Conservation (phyloP, 2,113 vertebrate species). For the Myocastor coypus region DNA sequence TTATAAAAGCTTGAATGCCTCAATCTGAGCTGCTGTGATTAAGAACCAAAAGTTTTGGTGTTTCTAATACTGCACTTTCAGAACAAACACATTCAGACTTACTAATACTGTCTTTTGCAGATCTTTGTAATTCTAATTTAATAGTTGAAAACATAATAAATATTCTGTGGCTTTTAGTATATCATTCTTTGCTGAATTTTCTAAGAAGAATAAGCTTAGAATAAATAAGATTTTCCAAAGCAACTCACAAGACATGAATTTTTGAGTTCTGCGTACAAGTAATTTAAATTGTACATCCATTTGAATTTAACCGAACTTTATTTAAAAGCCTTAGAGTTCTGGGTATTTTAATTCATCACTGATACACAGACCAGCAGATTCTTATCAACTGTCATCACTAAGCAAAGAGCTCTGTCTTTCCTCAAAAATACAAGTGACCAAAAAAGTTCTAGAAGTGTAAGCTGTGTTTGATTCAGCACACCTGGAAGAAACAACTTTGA, state of each 20-base stretch:
- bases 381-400: neutral
- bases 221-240: slow-evolving; percentile 32
- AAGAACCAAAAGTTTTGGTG: slow-evolving; percentile 49
- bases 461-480: neutral
- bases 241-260: slow-evolving; percentile 12
- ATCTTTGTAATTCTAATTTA: slow-evolving; percentile 41
- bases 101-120: neutral
- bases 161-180: neutral
- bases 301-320: slow-evolving; percentile 37
- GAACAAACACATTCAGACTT: slow-evolving; percentile 60
- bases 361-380: neutral
- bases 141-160: slow-evolving; percentile 40
- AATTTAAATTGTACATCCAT: neutral
- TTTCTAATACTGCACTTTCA: slow-evolving; percentile 54
- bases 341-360: neutral
- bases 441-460: neutral
- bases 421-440: neutral
- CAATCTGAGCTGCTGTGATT: slow-evolving; percentile 62
- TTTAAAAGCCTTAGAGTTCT: neutral
- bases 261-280: neutral
- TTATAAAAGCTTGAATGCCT: slow-evolving; percentile 82
- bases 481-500: neutral
- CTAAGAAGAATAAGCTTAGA: slow-evolving; percentile 30
- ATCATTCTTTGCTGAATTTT: neutral
- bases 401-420: neutral